Evolutionary conservation across 2,797 vertebrate genomes (phyloP).

Genomic region (Sebastes kiyomatsui): DNA sequence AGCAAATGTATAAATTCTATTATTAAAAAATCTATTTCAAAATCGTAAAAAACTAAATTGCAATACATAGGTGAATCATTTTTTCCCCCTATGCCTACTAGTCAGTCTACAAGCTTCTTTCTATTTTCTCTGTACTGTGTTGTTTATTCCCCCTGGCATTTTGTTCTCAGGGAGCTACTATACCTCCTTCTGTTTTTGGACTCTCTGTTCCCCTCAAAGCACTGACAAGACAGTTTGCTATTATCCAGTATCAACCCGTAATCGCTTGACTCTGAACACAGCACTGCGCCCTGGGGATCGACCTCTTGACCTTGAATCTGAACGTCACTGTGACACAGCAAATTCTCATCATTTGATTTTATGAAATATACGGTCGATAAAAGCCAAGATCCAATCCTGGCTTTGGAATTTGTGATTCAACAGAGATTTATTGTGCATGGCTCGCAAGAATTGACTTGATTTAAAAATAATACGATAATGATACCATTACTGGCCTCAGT

Average conservation of each 20-base stretch:
- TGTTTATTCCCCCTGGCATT: not conserved
- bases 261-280: not conserved
- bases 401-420: not conserved
- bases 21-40: too few species aligned
- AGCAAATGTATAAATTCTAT: too few species aligned
- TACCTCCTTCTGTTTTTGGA: not conserved
- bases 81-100: too few species aligned
- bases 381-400: not conserved
- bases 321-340: constrained; percentile 6
- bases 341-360: not conserved
- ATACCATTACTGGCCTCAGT: not conserved
- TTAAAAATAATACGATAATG: not conserved
- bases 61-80: too few species aligned
- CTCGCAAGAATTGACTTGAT: not conserved
- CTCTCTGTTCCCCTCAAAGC: not conserved
- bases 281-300: too few species aligned
- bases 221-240: not conserved
- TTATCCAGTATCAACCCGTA: not conserved
- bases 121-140: not conserved
- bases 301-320: not conserved
- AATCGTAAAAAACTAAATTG: too few species aligned
- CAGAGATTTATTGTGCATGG: not conserved
- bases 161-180: not conserved
- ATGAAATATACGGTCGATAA: not conserved
- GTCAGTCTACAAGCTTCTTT: too few species aligned